Evolutionary conservation across 1,140 invertebrate genomes (phyloP).

Genomic region (Leptinotarsa texana): DNA sequence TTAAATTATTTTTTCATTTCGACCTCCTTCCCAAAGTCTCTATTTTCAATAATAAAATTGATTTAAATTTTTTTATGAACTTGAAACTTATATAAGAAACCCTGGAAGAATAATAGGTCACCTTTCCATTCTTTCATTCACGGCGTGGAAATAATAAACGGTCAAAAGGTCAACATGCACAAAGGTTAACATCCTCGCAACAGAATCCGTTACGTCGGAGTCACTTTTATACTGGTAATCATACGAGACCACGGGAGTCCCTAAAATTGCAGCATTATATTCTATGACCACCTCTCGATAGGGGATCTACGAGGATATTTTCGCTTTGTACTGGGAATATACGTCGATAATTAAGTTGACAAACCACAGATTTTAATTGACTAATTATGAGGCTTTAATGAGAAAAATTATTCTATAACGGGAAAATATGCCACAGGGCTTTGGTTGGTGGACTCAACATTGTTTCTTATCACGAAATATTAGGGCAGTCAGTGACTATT

Average conservation of each 20-base stretch:
- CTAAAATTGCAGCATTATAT: slow-evolving; percentile 1
- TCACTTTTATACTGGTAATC: not conserved
- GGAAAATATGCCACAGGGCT: too few species aligned
- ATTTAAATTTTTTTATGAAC: too few species aligned
- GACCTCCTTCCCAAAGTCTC: too few species aligned
- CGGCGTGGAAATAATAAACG: not conserved
- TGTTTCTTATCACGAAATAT: too few species aligned
- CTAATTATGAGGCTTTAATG: not conserved
- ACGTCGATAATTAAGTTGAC: not conserved
- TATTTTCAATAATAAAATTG: too few species aligned
- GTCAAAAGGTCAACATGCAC: not conserved
- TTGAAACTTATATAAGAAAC: too few species aligned
- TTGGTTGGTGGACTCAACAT: too few species aligned
- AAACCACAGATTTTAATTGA: slow-evolving; percentile 4
- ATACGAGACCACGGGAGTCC: not conserved
- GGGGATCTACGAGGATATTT: not conserved
- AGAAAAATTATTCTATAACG: not conserved
- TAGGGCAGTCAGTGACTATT: too few species aligned
- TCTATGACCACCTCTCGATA: not conserved
- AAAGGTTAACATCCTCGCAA: not conserved
- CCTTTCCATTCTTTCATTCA: too few species aligned
- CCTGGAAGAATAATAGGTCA: too few species aligned
- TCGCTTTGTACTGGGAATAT: not conserved
- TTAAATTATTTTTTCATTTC: too few species aligned
- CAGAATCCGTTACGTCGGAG: not conserved